These are phyloP conservation scores for Pristionchus fissidentatus DNA, from an alignment of 2,888 invertebrate species.

Conservation along the genomic window DNA sequence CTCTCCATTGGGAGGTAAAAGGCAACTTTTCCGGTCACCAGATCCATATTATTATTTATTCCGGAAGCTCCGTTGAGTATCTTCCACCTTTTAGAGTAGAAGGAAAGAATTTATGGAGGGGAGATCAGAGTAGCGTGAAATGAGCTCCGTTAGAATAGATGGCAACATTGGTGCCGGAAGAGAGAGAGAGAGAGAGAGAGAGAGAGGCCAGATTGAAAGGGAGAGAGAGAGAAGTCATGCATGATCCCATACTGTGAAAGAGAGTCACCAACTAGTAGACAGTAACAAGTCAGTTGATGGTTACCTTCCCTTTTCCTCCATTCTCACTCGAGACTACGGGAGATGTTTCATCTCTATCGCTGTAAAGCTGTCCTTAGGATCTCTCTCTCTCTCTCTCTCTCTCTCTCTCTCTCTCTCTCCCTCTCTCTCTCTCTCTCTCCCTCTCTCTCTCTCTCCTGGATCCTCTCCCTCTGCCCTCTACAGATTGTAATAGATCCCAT, in stretches of 20 bases:
- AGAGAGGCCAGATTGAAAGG: not conserved
- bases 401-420: not conserved
- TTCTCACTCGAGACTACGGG: not conserved
- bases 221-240: conserved; percentile 23
- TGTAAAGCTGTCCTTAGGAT: conserved; percentile 18
- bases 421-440: conserved; percentile 36
- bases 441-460: too few species aligned
- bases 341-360: conserved; percentile 13
- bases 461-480: not conserved
- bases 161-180: conserved; percentile 1
- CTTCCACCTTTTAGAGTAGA: too few species aligned
- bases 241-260: not conserved
- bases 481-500: conserved; percentile 34
- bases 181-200: not conserved
- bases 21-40: too few species aligned
- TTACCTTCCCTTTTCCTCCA: not conserved
- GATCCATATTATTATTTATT: too few species aligned
- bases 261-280: conserved; percentile 17
- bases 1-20: too few species aligned
- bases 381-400: not conserved
- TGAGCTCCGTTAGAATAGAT: conserved; percentile 22
- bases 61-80: too few species aligned
- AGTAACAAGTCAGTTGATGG: conserved; percentile 5
- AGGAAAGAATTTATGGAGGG: conserved; percentile 2
- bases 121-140: conserved; percentile 24